Conservation (phyloP, 1,140 invertebrate genomes). For the Drosophila pectinifera region DNA sequence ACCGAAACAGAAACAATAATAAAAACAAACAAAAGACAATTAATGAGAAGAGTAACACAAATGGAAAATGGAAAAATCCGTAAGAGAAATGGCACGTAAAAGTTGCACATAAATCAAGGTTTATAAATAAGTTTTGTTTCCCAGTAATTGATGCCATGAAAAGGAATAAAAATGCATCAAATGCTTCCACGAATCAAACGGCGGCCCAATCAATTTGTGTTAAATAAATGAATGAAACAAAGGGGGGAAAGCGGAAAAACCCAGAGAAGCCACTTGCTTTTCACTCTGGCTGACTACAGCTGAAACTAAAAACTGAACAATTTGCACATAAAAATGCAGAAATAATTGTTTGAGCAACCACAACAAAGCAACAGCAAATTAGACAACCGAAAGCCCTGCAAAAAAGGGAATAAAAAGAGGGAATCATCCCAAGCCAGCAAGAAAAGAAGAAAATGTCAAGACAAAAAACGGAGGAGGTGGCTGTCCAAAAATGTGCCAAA, state of each 20-base stretch:
- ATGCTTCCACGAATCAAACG: conserved; percentile 41
- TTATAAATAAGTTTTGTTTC: conserved; percentile 34
- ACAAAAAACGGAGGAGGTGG: conserved; percentile 60
- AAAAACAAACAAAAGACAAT: conserved; percentile 66
- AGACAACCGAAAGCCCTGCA: conserved; percentile 27
- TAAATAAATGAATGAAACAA: conserved; percentile 19
- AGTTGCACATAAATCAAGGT: conserved; percentile 50
- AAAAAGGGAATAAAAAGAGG: conserved; percentile 3
- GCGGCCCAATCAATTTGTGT: conserved; percentile 22
- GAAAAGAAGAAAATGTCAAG: conserved; percentile 29
- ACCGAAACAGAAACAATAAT: conserved; percentile 11
- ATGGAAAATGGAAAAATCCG: conserved; percentile 43
- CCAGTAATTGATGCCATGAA: conserved; percentile 46
- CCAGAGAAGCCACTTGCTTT: conserved; percentile 13
- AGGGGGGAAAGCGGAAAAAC: background rate
- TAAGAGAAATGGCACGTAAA: conserved; percentile 29
- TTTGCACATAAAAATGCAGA: conserved; percentile 57
- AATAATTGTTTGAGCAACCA: conserved; percentile 70
- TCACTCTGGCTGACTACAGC: conserved; percentile 9
- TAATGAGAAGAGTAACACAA: conserved; percentile 51
- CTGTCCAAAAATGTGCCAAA: conserved; percentile 61
- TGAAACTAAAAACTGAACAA: no score
- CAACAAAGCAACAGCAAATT: conserved; percentile 65
- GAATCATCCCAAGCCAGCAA: conserved; percentile 6
- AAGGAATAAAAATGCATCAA: conserved; percentile 16